A percentile compares a stretch with the other conserved stretches of the same genome.
Conservation (phyloP, 2,113 vertebrate species). For the Urocitellus parryii region DNA sequence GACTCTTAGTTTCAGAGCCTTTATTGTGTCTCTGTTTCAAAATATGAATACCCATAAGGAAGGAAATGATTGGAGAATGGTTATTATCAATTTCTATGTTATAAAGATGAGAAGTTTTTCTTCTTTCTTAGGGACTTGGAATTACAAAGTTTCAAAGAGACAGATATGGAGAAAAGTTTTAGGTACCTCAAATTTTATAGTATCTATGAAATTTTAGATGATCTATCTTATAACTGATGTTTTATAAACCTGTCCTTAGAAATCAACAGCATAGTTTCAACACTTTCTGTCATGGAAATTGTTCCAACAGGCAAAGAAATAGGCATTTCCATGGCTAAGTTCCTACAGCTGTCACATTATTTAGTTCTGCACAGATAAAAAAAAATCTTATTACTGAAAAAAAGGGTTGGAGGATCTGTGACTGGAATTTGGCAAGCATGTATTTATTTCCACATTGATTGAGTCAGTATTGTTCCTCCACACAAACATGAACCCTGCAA, state of each 20-base stretch:
- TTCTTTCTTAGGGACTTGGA: conserved; percentile 12
- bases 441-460: background rate
- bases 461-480: background rate
- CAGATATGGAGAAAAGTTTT: conserved; percentile 35
- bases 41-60: conserved; percentile 16
- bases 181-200: conserved; percentile 35
- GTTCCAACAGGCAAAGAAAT: conserved; percentile 55
- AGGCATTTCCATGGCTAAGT: conserved; percentile 30
- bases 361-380: conserved; percentile 70
- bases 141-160: conserved; percentile 46
- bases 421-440: background rate
- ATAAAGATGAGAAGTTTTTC: conserved; percentile 48
- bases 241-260: conserved; percentile 71
- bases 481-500: background rate
- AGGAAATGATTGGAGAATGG: conserved; percentile 32
- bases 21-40: background rate
- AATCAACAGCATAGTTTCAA: conserved; percentile 53
- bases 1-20: conserved; percentile 35
- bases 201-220: conserved; percentile 63
- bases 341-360: conserved; percentile 54
- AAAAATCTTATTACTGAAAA: background rate
- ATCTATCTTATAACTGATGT: conserved; percentile 37
- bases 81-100: conserved; percentile 41
- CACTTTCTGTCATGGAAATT: conserved; percentile 54
- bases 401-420: conserved; percentile 10